phyloP scores from a whole-genome alignment of 2,888 invertebrate species.

The Rhodophaea formosa region DNA sequence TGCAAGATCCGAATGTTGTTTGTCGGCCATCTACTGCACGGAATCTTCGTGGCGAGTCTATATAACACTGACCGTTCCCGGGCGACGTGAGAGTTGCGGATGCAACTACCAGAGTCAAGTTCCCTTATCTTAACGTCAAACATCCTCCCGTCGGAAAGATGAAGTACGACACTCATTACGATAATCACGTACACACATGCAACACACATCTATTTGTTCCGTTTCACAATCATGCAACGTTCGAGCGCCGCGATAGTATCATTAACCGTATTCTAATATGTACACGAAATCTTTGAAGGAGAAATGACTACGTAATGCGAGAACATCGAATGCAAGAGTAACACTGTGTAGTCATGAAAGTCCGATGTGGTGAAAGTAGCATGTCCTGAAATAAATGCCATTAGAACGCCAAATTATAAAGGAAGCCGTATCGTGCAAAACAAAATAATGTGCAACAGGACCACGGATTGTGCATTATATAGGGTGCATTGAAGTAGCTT shows the following conservation, averaged over 20 bases:
- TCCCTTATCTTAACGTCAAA: conserved; percentile 75
- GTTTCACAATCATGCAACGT: conserved; percentile 76
- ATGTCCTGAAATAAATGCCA: conserved; percentile 51
- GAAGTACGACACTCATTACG: conserved; percentile 76
- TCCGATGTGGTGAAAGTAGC: conserved; percentile 57
- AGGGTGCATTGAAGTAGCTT: conserved; percentile 40
- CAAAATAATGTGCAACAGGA: conserved; percentile 64
- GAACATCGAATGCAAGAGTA: conserved; percentile 67
- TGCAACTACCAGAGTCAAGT: conserved; percentile 77
- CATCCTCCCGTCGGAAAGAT: conserved; percentile 72
- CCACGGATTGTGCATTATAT: conserved; percentile 57
- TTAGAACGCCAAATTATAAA: conserved; percentile 38
- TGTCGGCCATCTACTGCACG: conserved; percentile 38
- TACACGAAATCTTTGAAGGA: conserved; percentile 58
- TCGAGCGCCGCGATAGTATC: conserved; percentile 43
- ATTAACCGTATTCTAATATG: conserved; percentile 52
- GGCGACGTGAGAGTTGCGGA: conserved; percentile 65
- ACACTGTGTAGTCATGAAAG: conserved; percentile 60
- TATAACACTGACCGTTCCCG: conserved; percentile 65
- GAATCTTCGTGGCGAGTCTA: conserved; percentile 45
- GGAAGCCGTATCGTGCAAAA: conserved; percentile 66
- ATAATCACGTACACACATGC: conserved; percentile 76
- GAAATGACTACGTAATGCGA: conserved; percentile 50
- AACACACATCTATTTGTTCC: conserved; percentile 76
- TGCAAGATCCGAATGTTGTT: conserved; percentile 29